Conservation (phyloP, 2,797 vertebrate species). For the Schizothorax lantsangensis region DNA sequence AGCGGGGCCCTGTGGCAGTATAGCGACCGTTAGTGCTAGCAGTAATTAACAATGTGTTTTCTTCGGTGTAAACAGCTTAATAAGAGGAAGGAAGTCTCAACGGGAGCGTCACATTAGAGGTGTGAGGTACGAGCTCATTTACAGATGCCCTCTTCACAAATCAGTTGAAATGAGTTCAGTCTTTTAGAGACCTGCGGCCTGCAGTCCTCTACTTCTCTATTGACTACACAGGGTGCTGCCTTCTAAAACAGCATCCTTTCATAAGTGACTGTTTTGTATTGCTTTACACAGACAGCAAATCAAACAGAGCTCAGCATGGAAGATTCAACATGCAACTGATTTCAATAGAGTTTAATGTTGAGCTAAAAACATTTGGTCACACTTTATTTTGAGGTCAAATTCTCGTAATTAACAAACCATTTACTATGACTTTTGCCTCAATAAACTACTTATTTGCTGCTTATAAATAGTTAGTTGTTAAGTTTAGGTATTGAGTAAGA, state of each 20-base stretch:
- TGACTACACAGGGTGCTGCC: neutral
- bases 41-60: conserved; percentile 74
- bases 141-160: conserved; percentile 53
- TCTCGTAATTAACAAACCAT: neutral
- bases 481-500: too few species aligned
- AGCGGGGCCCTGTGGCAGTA: conserved; percentile 59
- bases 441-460: neutral
- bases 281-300: neutral
- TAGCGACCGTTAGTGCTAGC: conserved; percentile 60
- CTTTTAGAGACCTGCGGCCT: neutral
- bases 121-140: conserved; percentile 62
- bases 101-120: conserved; percentile 55
- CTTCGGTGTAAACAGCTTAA: conserved; percentile 69
- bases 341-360: neutral
- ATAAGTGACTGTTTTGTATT: neutral
- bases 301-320: neutral
- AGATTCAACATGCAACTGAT: neutral
- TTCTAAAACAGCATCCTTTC: neutral
- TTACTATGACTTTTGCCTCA: neutral
- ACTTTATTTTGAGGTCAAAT: neutral
- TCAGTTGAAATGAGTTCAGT: conserved; percentile 47
- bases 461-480: neutral
- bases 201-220: neutral
- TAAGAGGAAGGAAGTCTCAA: conserved; percentile 60
- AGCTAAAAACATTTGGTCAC: neutral